A percentile compares a stretch with the other conserved stretches of the same genome.
Evolutionary conservation across 1,140 invertebrate genomes (phyloP).

Genomic region (Plutomurus gul): DNA sequence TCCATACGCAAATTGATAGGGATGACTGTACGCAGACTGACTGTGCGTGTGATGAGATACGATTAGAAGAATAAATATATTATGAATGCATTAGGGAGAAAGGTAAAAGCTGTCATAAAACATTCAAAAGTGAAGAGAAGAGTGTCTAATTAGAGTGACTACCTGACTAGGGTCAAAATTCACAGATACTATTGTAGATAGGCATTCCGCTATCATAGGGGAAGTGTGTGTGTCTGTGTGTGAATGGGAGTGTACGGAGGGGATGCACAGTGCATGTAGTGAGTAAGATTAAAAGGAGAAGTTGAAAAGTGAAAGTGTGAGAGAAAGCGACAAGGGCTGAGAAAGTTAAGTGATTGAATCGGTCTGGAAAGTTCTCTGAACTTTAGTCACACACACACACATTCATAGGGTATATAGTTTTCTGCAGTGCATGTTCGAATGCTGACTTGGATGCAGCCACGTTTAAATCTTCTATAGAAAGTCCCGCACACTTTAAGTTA

Average conservation of each 20-base stretch:
- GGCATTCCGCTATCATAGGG: too few species aligned
- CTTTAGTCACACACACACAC: constrained; percentile 1
- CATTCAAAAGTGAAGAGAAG: not conserved
- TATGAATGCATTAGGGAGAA: not conserved
- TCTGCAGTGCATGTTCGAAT: not conserved
- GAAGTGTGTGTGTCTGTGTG: not conserved
- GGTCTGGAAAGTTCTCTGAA: constrained; percentile 11
- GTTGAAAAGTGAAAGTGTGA: constrained; percentile 29
- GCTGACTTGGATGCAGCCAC: too few species aligned
- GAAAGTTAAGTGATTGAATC: constrained; percentile 27
- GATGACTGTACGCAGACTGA: too few species aligned
- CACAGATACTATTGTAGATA: not conserved
- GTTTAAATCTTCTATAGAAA: too few species aligned
- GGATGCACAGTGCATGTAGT: not conserved
- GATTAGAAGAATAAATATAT: not conserved
- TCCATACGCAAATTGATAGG: too few species aligned
- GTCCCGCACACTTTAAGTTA: too few species aligned
- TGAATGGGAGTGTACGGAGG: not conserved
- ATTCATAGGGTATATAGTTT: not conserved
- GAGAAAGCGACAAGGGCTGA: constrained; percentile 21
- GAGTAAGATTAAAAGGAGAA: constrained; percentile 25
- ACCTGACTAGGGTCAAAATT: not conserved
- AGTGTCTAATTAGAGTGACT: not conserved
- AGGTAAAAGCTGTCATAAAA: constrained; percentile 3
- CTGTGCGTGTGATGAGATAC: not conserved